Base-by-base conservation (phyloP, 2,113 vertebrate species). In the Campylomormyrus tamandua region DNA sequence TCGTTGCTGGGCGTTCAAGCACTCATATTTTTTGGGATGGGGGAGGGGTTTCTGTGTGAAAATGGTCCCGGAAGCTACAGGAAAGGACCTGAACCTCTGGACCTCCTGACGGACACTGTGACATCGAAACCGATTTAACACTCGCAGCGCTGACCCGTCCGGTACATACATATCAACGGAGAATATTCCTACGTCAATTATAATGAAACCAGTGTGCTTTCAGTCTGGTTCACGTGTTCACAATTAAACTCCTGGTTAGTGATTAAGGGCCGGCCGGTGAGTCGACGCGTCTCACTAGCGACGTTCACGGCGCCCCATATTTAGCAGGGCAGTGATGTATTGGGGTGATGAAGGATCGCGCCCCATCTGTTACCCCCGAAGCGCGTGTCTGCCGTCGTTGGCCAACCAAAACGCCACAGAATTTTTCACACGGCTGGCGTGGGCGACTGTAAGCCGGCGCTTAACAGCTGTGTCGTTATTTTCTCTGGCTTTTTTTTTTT, bases 271-370 rank as follows among this genome's bases (percentile, higher is more conserved):
- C 27, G 13, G 31, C 27, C 31, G 31, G 31, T 39, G 70, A 80
- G 17, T 80, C 1, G 19, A 84, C 9, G 0, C 66, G 90, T n/a
- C 66, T 83, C 27, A 53, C 31, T 53, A 80, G 17, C 52, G 87
- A 92, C 53, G 70, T 80, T n/a, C 50, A 56, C 74, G 49, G 70
- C 66, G 50, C 50, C 50, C 13, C 50, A 3, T 13, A 52, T 74
- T 35, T 39, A 88, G 50, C 31, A 66, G 52, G 87, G 58, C 90
- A 91, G 66, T 46, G 83, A 90, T 56, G 83, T 89, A 89, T 90
- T 83, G 83, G 92, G 91, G 19, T 58, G 77, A 83, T 83, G 88
- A 83, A 83, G 88, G 88, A 89, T 89, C 74, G 9, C 9, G 46
- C 10, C 50, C 88, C 74, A 83, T 89, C 74, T 89, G 74, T 83